Conservation (phyloP, 2,888 invertebrate genomes). For the Cartodere bifasciata region DNA sequence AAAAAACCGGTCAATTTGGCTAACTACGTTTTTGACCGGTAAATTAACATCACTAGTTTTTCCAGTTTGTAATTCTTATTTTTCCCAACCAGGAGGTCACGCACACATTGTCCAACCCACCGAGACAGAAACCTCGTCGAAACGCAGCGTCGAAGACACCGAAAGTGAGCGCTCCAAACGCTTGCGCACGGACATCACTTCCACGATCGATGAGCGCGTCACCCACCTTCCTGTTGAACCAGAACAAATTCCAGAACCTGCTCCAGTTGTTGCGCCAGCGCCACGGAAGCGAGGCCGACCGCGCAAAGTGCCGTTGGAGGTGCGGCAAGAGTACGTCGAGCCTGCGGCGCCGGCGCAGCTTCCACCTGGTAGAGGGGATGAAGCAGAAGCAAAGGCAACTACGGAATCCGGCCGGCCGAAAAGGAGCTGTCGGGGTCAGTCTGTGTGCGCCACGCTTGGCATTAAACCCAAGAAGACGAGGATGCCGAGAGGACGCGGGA, state of each 20-base stretch:
- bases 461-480: conserved; percentile 33
- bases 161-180: too few relatives aligned
- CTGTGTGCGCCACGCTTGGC: conserved; percentile 30
- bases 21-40: too few relatives aligned
- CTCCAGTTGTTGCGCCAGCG: conserved; percentile 18
- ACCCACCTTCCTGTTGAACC: too few relatives aligned
- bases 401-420: conserved; percentile 30
- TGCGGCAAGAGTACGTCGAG: conserved; percentile 30
- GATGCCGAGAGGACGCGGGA: conserved; percentile 24
- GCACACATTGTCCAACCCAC: too few relatives aligned
- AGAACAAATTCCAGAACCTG: not conserved
- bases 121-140: conserved; percentile 15
- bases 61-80: too few relatives aligned
- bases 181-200: too few relatives aligned
- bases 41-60: too few relatives aligned
- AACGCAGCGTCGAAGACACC: conserved; percentile 12
- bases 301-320: conserved; percentile 35
- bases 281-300: conserved; percentile 39
- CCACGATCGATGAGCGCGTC: too few relatives aligned
- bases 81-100: too few relatives aligned
- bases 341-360: conserved; percentile 3
- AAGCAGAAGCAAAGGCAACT: conserved; percentile 5
- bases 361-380: conserved; percentile 2
- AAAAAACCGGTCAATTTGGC: too few relatives aligned
- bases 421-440: conserved; percentile 33